Evolutionary conservation across 2,888 invertebrate genomes (phyloP), one percentile per base, ranked within the genome.

Genomic region (Tetragonula carbonaria): DNA sequence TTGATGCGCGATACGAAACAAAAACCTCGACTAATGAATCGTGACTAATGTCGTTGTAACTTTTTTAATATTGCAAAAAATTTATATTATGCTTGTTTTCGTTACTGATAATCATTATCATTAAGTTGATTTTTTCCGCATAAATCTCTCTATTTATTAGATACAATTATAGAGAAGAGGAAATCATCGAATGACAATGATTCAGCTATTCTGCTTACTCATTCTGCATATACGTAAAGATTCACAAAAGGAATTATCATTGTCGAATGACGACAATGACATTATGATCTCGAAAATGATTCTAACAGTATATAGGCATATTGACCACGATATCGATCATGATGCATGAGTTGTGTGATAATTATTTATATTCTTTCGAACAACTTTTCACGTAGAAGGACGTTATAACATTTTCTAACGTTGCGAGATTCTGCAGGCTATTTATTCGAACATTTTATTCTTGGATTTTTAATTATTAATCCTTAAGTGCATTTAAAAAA

Each of bases 231-330:
- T 3, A 33, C 33, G 33, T 2, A 33, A 33, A 33, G 33, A 33
- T 33, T 33, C 3, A 33, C 67, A 89, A 81, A 83, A 73, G 86
- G 90, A 78, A 87, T 84, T 21, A 13, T 21, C 45, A 82, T 88
- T 83, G 92, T 91, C 90, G 33, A 2, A 28, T 28, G 28, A 28
- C 28, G 28, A 28, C 28, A 28, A 28, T 28, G 28, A 28, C 28
- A 91, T 90, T 79, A 57, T 75, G 73, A 82, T 84, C 62, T 70
- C 66, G 70, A 77, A 62, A 55, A 66, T 74, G 68, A 75, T 66
- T 23, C 3, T 33, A 13, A 14, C 53, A 53, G 67, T 33, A 74
- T 63, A 62, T 28, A 68, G 62, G 23, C 16, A n/a, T 28, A 51
- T 14, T 21, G 13, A 51, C 13, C 5, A 18, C 16, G 18, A 5